phyloP scores from a whole-genome alignment of 2,113 vertebrate species.

The Coptodon rendalli region DNA sequence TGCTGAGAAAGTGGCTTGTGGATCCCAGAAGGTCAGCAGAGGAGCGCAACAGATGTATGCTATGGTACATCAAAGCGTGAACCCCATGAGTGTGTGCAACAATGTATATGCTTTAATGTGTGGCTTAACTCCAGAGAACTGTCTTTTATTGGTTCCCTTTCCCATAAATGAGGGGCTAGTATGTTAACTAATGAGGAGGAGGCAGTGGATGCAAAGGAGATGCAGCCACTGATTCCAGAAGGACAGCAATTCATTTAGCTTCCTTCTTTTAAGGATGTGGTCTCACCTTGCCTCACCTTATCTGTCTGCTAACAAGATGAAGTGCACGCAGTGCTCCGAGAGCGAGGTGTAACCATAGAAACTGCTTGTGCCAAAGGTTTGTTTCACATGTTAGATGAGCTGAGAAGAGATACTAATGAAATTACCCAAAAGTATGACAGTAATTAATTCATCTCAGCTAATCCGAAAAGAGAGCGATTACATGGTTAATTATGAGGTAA shows the following conservation, averaged over 20 bases:
- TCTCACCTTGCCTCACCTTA: not conserved
- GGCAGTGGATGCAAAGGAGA: not conserved
- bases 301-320: not conserved
- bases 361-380: slow-evolving; percentile 13
- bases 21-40: slow-evolving; percentile 23
- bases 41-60: slow-evolving; percentile 34
- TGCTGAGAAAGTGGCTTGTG: slow-evolving; percentile 25
- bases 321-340: not conserved
- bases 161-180: not conserved
- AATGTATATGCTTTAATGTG: not conserved
- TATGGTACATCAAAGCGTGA: not conserved
- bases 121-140: not conserved
- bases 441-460: not conserved
- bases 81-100: not conserved
- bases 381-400: not conserved
- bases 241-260: not conserved
- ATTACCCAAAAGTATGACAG: not conserved
- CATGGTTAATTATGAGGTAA: not conserved
- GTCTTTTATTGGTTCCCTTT: not conserved
- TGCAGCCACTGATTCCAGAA: not conserved
- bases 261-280: not conserved
- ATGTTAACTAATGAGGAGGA: slow-evolving; percentile 12
- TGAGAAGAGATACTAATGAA: not conserved
- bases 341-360: slow-evolving; percentile 39
- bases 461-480: not conserved